Evolutionary conservation across 2,797 vertebrate species (phyloP), one percentile per base, ranked within the genome.

Genomic region (Knipowitschia caucasica): DNA sequence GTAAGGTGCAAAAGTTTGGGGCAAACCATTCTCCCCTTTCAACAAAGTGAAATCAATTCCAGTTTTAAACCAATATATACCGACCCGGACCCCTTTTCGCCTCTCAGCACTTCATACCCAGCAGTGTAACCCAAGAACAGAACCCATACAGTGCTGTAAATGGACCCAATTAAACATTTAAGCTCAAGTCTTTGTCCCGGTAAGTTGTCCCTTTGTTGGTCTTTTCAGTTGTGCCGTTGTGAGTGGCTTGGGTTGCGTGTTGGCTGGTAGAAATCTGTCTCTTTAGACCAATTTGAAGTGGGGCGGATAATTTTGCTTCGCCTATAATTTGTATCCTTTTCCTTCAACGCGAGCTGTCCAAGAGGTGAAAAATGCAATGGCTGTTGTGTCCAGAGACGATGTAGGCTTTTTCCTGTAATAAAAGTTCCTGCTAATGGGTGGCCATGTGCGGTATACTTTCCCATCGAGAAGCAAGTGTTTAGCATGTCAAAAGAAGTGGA

Each of bases 141-240:
- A 26, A 29, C 33, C 71, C 69, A 52, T 53, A 72, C 67, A 52
- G 31, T 34, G 46, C 49, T 2, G 7, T 20, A 38, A 62, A 64
- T 67, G 27, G 18, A 35, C 29, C 24, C 1, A 7, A 72, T 80
- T 55, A 79, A 79, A 79, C 70, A 80, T 80, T 79, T 40, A 83
- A 77, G 67, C 36, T 20, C 50, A 4, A 62, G 50, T 52, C 64
- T 69, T 66, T 70, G 69, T 67, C 52, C 45, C 9, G 49, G 2
- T 62, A 36, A 44, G 47, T 34, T 49, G 52, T 31, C 49, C 50
- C 35, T 59, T 14, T n/a, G n/a, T n/a, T n/a, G n/a, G n/a, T n/a
- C 4, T 57, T 58, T 30, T 57, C 44, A 38, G 56, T 69, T 73
- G 69, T 64, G 62, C 53, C 21, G 1, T 24, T n/a, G 14, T 45